Evolutionary conservation across 2,113 vertebrate genomes (phyloP), one percentile per base, ranked within the genome.

Genomic region (Vireo altiloquus): DNA sequence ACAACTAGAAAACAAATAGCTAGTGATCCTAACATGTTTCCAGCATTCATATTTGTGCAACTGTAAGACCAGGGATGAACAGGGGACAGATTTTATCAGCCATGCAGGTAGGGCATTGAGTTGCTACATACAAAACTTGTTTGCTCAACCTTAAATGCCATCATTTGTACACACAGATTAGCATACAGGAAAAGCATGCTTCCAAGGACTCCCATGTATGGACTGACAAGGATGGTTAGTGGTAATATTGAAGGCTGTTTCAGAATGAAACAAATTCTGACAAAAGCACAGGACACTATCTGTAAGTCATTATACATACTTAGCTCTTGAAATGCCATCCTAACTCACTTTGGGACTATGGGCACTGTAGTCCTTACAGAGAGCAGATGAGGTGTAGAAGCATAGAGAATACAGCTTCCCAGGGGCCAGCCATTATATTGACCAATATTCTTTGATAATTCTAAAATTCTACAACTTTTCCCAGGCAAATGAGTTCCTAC

Each of bases 141-240:
- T 61, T 75, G 12, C 25, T 84, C 35, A n/a, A 5, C 10, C 25
- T 69, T 60, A 76, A 64, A 54, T 39, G 44, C 12, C n/a, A 11
- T 33, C 2, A 33, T 46, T 70, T 52, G 27, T 59, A 64, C 13
- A 81, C 7, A 21, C 14, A 47, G 30, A 15, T 16, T 57, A n/a
- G 6, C 0, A 0, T 16, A 46, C 1, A 30, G 5, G 11, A 53
- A 81, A 82, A 64, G 9, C 21, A 46, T 4, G 13, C 5, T 53
- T 44, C 42, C 1, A 10, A 57, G 15, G 39, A 61, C 35, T n/a
- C 47, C 0, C 0, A 11, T 53, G n/a, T n/a, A 35, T 27, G 33
- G 35, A 57, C 69, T 75, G 68, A 49, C 35, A 42, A 18, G 30
- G 24, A 39, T 13, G 17, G 47, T 30, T 31, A 49, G 22, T 3